phyloP scores from a whole-genome alignment of 2,797 vertebrate genomes.

The Okamejei kenojei region DNA sequence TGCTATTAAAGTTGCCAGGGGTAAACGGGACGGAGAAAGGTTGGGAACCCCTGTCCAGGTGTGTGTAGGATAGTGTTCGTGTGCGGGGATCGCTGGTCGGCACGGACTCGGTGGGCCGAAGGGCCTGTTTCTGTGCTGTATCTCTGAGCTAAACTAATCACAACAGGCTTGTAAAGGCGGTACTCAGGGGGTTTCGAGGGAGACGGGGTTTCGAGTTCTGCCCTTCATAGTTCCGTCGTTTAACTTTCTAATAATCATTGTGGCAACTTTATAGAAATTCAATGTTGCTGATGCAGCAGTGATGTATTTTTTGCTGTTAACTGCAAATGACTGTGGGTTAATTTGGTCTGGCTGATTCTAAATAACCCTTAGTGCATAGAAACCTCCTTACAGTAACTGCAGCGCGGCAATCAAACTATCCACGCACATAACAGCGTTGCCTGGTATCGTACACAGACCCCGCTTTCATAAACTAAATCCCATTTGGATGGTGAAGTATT shows the following conservation, averaged over 20 bases:
- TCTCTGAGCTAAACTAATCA: no score
- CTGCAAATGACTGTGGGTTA: conserved; percentile 34
- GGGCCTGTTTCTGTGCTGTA: no score
- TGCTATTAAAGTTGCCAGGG: no score
- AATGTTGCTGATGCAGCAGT: conserved; percentile 3
- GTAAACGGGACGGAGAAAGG: no score
- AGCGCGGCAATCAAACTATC: conserved; percentile 27
- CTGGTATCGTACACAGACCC: conserved; percentile 37
- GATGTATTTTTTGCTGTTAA: neutral
- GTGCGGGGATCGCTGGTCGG: no score
- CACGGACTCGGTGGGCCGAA: no score
- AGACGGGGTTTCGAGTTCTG: neutral
- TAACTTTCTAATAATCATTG: conserved; percentile 9
- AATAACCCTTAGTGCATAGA: conserved; percentile 14
- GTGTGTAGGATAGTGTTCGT: no score
- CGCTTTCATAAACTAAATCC: conserved; percentile 37
- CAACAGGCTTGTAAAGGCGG: no score
- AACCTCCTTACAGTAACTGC: neutral
- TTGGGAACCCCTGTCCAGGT: no score
- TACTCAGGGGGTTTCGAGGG: neutral
- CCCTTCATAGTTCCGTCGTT: neutral
- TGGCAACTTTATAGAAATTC: conserved; percentile 26
- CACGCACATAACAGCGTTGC: conserved; percentile 35
- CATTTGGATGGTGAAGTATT: conserved; percentile 38
- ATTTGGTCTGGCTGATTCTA: conserved; percentile 24